Evolutionary conservation across 2,888 invertebrate species (phyloP), one percentile per base, ranked within the genome.

Genomic region (Noctua fimbriata): DNA sequence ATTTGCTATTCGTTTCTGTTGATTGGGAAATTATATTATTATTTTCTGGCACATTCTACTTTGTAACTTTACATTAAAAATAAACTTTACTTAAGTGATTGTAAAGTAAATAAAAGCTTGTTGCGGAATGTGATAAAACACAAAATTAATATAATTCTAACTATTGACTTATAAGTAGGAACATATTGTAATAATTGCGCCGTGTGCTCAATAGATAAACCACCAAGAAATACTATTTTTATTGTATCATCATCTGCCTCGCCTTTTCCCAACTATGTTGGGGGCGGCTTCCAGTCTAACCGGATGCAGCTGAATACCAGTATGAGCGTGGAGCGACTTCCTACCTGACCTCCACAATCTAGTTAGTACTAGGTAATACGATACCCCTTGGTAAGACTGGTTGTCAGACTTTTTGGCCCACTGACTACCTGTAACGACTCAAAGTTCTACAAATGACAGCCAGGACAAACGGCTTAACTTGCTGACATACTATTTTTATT

Each of bases 1-100:
- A 71, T 67, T 49, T 36, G 75, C 66, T 63, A 67, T 69, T 79
- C 70, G 63, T 67, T 80, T 79, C 58, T 76, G 63, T 71, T 79
- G 73, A 28, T 58, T 28, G 58, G 58, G 66, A 58, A 83, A 79
- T 80, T 58, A 72, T 83, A 77, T 63, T 63, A 28, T 28, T 28
- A 28, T 78, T 80, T 67, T 44, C 63, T 60, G 52, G 66, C 28
- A 44, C 32, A 44, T 16, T 49, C 18, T 47, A 49, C 41, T 69
- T 75, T 72, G 41, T 77, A 58, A 49, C 28, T 63, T 63, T 55
- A 2, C 5, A 36, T 55, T 32, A 82, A 36, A 18, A 28, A 44
- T 0, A 82, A 52, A 32, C 44, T 14, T 28, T 66, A 49, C n/a
- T 5, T 41, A 41, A 28, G 47, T 21, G 1, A 44, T 82, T 52